A percentile compares a stretch with the other conserved stretches of the same genome.
These are phyloP conservation scores for Amyelois transitella DNA, from an alignment of 1,140 invertebrate genomes.

Conservation along the genomic window DNA sequence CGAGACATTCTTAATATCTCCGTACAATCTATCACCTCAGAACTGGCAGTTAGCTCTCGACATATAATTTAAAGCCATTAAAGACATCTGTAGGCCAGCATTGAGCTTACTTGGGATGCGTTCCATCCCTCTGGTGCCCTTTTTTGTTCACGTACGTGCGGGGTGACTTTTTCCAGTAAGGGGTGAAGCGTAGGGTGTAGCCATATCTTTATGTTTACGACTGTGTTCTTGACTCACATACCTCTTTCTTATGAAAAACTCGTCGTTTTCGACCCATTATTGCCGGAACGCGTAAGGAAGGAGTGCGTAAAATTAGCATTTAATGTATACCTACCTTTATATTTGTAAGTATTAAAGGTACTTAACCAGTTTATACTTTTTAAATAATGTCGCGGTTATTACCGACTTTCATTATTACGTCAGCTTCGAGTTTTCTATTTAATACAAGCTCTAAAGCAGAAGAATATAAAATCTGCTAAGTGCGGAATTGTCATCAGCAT, in stretches of 20 bases:
- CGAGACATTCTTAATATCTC: slow-evolving; percentile 24
- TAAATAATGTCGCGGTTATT: background rate
- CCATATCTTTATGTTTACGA: slow-evolving; percentile 50
- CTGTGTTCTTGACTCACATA: slow-evolving; percentile 70
- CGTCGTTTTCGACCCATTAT: slow-evolving; percentile 55
- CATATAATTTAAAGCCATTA: slow-evolving; percentile 73
- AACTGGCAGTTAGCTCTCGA: slow-evolving; percentile 65
- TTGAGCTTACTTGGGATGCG: slow-evolving; percentile 71
- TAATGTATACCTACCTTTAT: slow-evolving; percentile 12
- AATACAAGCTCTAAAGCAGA: too few species aligned
- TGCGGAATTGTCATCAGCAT: too few species aligned
- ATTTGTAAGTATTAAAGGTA: slow-evolving; percentile 5
- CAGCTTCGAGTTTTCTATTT: too few species aligned
- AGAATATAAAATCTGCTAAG: too few species aligned
- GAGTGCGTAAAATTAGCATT: slow-evolving; percentile 22
- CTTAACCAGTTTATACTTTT: background rate
- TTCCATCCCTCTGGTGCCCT: slow-evolving; percentile 63
- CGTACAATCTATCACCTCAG: slow-evolving; percentile 52
- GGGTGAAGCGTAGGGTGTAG: slow-evolving; percentile 61
- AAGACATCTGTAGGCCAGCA: slow-evolving; percentile 70
- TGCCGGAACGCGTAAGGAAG: slow-evolving; percentile 28
- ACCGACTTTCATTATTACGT: background rate
- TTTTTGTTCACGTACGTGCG: slow-evolving; percentile 65
- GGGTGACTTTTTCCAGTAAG: slow-evolving; percentile 70
- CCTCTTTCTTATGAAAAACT: slow-evolving; percentile 68